Evolutionary conservation across 64 coral and sea anemone genomes (phyloP).

Genomic region (Dendrophyllia cribrosa): DNA sequence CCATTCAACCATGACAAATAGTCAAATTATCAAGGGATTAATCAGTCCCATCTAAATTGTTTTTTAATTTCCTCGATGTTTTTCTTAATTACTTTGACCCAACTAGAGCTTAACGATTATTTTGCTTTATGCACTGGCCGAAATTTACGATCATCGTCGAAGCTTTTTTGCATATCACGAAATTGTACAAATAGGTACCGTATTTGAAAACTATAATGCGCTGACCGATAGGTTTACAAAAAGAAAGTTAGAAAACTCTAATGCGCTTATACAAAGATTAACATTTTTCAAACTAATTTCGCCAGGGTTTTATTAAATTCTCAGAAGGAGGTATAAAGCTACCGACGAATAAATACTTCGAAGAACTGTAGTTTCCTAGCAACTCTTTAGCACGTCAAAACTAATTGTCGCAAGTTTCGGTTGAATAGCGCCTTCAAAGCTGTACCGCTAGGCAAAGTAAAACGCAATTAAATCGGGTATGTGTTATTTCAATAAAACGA

Average conservation of each 20-base stretch:
- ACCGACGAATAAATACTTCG: not conserved
- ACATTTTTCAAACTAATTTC: not conserved
- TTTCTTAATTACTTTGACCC: no score
- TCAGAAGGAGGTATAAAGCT: not conserved
- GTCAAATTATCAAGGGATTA: no score
- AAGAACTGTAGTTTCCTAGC: not conserved
- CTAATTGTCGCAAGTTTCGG: not conserved
- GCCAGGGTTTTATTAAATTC: not conserved
- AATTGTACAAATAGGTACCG: not conserved
- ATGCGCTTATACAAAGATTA: not conserved
- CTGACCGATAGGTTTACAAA: not conserved
- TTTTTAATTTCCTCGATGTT: no score
- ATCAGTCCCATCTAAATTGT: no score
- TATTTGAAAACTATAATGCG: not conserved
- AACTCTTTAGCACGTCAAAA: not conserved
- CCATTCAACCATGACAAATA: no score
- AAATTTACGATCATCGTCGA: no score
- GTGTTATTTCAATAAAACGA: not conserved
- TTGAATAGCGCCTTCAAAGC: not conserved
- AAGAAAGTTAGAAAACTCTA: not conserved
- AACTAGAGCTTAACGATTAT: no score
- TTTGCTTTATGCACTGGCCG: no score
- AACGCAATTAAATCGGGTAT: not conserved
- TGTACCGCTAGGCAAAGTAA: not conserved
- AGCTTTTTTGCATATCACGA: no score